A percentile compares a stretch with the other conserved stretches of the same genome.
These are phyloP conservation scores for Elymnias hypermnestra DNA, from an alignment of 1,140 invertebrate species.

Conservation along the genomic window DNA sequence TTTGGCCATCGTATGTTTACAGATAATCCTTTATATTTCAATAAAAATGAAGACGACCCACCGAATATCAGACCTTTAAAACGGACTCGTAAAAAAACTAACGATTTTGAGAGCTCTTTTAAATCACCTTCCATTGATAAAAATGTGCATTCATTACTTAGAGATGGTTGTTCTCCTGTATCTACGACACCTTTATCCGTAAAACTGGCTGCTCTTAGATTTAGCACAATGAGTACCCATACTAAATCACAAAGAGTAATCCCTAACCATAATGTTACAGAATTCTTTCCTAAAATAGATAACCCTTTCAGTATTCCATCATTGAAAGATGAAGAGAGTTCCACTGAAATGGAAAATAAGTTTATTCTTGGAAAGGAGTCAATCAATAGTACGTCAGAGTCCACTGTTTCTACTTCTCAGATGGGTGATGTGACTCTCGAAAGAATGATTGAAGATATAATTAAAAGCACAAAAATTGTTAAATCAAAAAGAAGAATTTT, in stretches of 20 bases:
- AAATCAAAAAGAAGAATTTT: constrained; percentile 62
- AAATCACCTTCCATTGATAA: constrained; percentile 66
- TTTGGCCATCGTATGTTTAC: constrained; percentile 64
- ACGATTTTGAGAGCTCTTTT: constrained; percentile 66
- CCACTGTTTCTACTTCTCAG: constrained; percentile 65
- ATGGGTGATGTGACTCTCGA: constrained; percentile 70
- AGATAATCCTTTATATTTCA: constrained; percentile 64
- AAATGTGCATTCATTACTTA: constrained; percentile 55
- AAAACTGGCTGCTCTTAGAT: constrained; percentile 62
- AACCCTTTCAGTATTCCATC: constrained; percentile 53
- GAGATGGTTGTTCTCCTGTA: constrained; percentile 62
- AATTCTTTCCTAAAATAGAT: constrained; percentile 62
- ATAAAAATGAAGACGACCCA: constrained; percentile 44
- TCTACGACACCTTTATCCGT: constrained; percentile 59
- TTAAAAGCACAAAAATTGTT: constrained; percentile 68
- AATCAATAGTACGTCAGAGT: constrained; percentile 46
- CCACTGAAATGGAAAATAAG: constrained; percentile 70
- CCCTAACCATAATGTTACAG: constrained; percentile 41
- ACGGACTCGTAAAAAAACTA: constrained; percentile 65
- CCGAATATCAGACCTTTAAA: constrained; percentile 55
- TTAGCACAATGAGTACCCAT: constrained; percentile 65
- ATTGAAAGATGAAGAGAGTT: constrained; percentile 61
- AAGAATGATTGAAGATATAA: constrained; percentile 70
- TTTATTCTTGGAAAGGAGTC: constrained; percentile 62
- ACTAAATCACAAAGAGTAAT: constrained; percentile 45